Base-by-base conservation (phyloP, 1,140 invertebrate species). In the Nasonia giraulti region DNA sequence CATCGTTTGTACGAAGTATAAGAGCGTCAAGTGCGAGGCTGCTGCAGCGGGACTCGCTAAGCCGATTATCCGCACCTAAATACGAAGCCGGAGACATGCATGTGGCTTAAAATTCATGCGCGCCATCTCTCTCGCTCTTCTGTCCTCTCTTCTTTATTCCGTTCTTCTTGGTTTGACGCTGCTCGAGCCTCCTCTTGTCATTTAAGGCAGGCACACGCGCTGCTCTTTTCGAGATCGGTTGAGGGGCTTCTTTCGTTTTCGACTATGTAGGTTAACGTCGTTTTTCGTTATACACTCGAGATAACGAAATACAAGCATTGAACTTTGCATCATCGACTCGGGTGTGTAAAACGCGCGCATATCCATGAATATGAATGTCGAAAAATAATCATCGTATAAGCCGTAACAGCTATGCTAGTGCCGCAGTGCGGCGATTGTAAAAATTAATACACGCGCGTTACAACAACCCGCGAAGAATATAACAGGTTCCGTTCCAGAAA, bases 51-150 rank as follows among this genome's bases (percentile, higher is more conserved):
- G 47, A 86, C 90, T 89, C 89, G 88, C 87, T 92, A 93, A 92
- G 91, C 91, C 90, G 90, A 93, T 92, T 92, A 92, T 91, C 89
- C 89, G 44, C 74, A 91, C 90, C 92, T 92, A 92, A 92, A 92
- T 92, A 92, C 92, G 92, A 93, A 93, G 91, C 91, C 92, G 88
- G 89, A 90, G 86, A 89, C 89, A 90, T 92, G 91, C 91, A 89
- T 89, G 88, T 91, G 90, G 91, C 90, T 93, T 90, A 92, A 92
- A 76, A 92, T 90, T 91, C 87, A 90, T 89, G 33, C 33, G 2
- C 33, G 33, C 7, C 66, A 37, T 40, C 73, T 74, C 31, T 74
- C 75, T 77, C 75, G 0, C 44, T 77, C 62, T 33, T 66, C 78
- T 44, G 12, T 62, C 33, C 31, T 68, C 74, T 12, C 37, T 62